Evolutionary conservation across 2,888 invertebrate species (phyloP), one percentile per base, ranked within the genome.

Genomic region (Spodoptera picta): DNA sequence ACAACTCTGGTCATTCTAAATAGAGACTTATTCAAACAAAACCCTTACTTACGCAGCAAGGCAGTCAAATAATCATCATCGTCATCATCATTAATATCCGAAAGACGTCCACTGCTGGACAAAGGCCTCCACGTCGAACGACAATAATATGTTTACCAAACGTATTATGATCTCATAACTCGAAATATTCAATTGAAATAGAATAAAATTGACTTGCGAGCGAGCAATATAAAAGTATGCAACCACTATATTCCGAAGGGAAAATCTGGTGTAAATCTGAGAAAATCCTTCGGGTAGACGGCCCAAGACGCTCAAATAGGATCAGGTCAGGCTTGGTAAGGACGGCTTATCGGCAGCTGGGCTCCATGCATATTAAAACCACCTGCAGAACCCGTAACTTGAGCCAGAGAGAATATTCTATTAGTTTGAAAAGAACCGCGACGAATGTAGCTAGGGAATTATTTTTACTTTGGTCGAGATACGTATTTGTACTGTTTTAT

Each of bases 331-430:
- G 86, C 87, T 89, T 85, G 87, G 87, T 87, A 83, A 83, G 83
- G 80, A 76, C 69, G 84, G 87, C 89, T 92, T 91, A 90, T 88
- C 89, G 88, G 82, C 82, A 85, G 83, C 86, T 85, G 83, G 84
- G 78, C 85, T 83, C 81, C 89, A 88, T 91, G 91, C 90, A 92
- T 91, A 92, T 90, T 92, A 90, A 91, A 90, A 84, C 80, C 73
- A 84, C 83, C 85, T 86, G 82, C 83, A 76, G 83, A 68, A 71
- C 50, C 74, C 81, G 75, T 79, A 81, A 82, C 70, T 81, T 75
- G 73, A 79, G 69, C 79, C 71, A 83, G 64, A 85, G 76, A 82
- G 89, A 89, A 90, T 88, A 86, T 89, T 90, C 81, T 87, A 88
- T 87, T 82, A 82, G 75, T 79, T 71, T 24, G 27, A 52, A 69